Evolutionary conservation across 2,113 vertebrate genomes (phyloP).

Genomic region (Megalops atlanticus): DNA sequence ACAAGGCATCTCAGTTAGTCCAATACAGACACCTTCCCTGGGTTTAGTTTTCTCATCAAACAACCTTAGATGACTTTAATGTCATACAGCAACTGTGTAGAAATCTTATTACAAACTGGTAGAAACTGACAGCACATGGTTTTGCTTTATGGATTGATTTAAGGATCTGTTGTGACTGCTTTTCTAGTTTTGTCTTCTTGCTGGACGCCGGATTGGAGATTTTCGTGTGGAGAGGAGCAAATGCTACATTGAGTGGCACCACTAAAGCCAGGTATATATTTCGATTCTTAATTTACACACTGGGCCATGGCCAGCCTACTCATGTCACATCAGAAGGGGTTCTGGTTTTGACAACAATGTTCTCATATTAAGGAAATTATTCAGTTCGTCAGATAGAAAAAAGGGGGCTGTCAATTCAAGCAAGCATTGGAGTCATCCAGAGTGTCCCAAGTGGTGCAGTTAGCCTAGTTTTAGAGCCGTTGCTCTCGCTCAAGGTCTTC

Average conservation of each 20-base stretch:
- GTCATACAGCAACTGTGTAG: too few relatives aligned
- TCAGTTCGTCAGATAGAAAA: too few relatives aligned
- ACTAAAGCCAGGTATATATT: conserved; percentile 89
- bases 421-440: too few relatives aligned
- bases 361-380: too few relatives aligned
- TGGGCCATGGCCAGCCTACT: too few relatives aligned
- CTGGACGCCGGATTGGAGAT: conserved; percentile 87
- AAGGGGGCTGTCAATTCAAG: too few relatives aligned
- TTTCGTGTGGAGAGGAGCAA: conserved; percentile 85
- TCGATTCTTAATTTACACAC: neutral
- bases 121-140: too few relatives aligned
- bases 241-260: conserved; percentile 85
- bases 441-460: neutral
- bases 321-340: too few relatives aligned
- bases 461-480: neutral
- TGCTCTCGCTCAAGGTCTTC: neutral
- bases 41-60: too few relatives aligned
- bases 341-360: too few relatives aligned
- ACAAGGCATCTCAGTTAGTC: neutral
- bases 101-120: too few relatives aligned
- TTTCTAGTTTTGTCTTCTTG: conserved; percentile 86
- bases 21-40: neutral
- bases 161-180: conserved; percentile 11
- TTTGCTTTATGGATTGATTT: too few relatives aligned
- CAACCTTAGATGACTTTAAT: neutral